Base-by-base conservation (phyloP, 2,797 vertebrate genomes). In the Prunella strophiata region DNA sequence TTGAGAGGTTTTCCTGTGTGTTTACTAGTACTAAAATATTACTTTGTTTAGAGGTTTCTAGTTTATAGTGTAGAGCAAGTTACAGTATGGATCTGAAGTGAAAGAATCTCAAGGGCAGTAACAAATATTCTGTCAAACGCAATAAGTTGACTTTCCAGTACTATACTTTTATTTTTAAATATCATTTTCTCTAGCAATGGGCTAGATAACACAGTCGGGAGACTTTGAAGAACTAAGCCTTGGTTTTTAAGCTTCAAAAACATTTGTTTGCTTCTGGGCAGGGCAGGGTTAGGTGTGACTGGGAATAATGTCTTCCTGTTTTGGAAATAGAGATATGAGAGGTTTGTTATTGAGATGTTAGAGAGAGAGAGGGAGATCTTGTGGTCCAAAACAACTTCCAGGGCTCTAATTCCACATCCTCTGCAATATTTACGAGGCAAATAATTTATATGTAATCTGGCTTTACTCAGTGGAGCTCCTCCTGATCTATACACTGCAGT, bases 401-500 rank as follows among this genome's bases (percentile, higher is more conserved):
- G 63, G 50, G 42, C 57, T 91, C 38, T 71, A 68, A 94, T 93
- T 93, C 74, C 84, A 88, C 90, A 93, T 95, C 72, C 91, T 94
- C 62, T 11, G 5, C 75, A 80, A 61, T 89, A 91, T 96, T 90
- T 94, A 82, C 73, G 73, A 29, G 63, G 77, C 88, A 89, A 79
- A 86, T 92, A 30, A 2, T 88, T 88, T 83, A 57, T 72, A 89
- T 85, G 54, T 85, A 76, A 87, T 95, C 71, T 95, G 92, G 34
- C 78, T 92, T 96, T 82, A 50, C 81, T 80, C 71, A 74, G 78
- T 51, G 42, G 48, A 85, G 61, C 42, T 89, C 74, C 42, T 79
- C 81, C 84, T 89, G 59, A 57, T 93, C 68, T 89, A 85, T 76
- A 91, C 17, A 14, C 42, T 83, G 54, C 62, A 55, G 54, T 27